A percentile compares a stretch with the other conserved stretches of the same genome.
These are phyloP conservation scores for Parotia lawesii DNA, from an alignment of 2,113 vertebrate species.

Conservation along the genomic window DNA sequence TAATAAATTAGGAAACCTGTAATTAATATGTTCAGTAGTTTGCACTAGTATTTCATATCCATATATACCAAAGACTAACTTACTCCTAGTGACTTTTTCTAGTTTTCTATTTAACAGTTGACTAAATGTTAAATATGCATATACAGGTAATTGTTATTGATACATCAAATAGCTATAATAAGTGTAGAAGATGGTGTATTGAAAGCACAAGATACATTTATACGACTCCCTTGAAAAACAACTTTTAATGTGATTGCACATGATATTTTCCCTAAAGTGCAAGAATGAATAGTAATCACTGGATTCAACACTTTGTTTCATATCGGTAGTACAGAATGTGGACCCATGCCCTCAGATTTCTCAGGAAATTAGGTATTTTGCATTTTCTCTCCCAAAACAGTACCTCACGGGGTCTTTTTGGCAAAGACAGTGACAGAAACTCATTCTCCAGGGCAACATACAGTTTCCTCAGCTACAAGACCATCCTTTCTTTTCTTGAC, in stretches of 20 bases:
- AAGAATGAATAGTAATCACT: neutral
- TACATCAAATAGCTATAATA: neutral
- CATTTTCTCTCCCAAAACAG: neutral
- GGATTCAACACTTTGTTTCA: neutral
- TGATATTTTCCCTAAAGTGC: neutral
- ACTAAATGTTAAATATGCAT: neutral
- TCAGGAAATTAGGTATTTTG: neutral
- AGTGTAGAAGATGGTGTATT: neutral
- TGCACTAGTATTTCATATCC: neutral
- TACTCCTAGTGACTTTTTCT: neutral
- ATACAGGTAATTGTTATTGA: neutral
- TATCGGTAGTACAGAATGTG: neutral
- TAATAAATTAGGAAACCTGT: neutral
- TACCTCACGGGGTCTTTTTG: neutral
- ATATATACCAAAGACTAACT: neutral
- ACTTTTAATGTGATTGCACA: neutral
- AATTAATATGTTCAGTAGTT: neutral
- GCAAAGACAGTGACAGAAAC: neutral
- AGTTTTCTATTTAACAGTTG: neutral
- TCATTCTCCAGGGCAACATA: neutral
- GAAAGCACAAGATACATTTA: neutral
- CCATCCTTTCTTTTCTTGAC: slow-evolving; percentile 30
- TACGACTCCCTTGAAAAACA: neutral
- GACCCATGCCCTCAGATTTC: neutral
- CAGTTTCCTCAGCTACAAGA: slow-evolving; percentile 36